Conservation (phyloP, 2,888 invertebrate genomes). For the Cryptocephalus moraei region DNA sequence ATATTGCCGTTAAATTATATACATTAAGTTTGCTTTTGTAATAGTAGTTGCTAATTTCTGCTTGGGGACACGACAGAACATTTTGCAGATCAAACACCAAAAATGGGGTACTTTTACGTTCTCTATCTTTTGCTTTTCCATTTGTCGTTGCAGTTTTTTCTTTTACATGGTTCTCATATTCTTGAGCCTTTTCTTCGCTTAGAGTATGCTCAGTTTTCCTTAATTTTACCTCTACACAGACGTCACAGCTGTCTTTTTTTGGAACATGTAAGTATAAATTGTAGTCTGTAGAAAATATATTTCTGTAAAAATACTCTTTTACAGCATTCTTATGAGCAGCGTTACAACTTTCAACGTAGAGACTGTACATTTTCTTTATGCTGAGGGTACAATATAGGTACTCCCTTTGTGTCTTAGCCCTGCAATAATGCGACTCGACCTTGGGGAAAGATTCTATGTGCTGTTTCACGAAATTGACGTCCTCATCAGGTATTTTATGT, state of each 20-base stretch:
- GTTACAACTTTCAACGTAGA: constrained; percentile 11
- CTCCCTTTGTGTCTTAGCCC: constrained; percentile 6
- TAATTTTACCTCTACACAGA: constrained; percentile 3
- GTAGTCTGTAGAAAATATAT: constrained; percentile 1
- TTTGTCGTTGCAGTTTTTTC: constrained; percentile 8
- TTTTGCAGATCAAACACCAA: constrained; percentile 11
- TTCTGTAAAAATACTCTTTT: constrained; percentile 4
- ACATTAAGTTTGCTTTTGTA: constrained; percentile 15
- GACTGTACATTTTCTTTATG: constrained; percentile 14
- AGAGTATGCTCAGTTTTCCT: constrained; percentile 5
- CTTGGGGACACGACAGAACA: constrained; percentile 17
- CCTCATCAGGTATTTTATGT: constrained; percentile 6
- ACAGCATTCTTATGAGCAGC: constrained; percentile 2
- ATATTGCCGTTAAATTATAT: constrained; percentile 21
- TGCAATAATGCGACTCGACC: constrained; percentile 6
- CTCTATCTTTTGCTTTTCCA: constrained; percentile 6
- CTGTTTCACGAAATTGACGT: constrained; percentile 6
- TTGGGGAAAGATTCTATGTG: constrained; percentile 6
- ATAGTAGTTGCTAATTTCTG: constrained; percentile 16
- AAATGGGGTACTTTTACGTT: constrained; percentile 1
- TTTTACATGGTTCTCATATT: constrained; percentile 6
- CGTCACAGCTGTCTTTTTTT: constrained; percentile 1
- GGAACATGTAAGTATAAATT: constrained; percentile 2
- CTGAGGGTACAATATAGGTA: constrained; percentile 12
- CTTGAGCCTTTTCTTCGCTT: constrained; percentile 4